A percentile compares a stretch with the other conserved stretches of the same genome.
Conservation (phyloP, 2,888 invertebrate genomes). For the Coenonympha arcania region DNA sequence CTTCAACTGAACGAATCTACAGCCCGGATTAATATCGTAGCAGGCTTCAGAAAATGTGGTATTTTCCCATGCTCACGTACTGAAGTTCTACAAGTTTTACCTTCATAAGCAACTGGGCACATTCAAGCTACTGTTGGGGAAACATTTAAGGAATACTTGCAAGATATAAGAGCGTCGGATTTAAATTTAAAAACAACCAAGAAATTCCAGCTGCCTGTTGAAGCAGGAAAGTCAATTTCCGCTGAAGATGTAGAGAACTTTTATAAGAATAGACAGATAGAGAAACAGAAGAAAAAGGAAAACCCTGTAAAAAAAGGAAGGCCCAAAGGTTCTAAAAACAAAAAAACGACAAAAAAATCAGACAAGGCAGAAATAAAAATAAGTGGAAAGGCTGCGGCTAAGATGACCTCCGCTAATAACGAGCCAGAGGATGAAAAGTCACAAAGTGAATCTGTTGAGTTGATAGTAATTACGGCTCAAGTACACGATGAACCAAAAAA, state of each 20-base stretch:
- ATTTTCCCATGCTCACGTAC: slow-evolving; percentile 22
- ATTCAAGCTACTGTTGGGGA: slow-evolving; percentile 21
- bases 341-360: too few species aligned
- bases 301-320: slow-evolving; percentile 3
- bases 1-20: slow-evolving; percentile 19
- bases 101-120: slow-evolving; percentile 21
- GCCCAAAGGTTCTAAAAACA: neutral
- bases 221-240: slow-evolving; percentile 24
- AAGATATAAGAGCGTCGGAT: slow-evolving; percentile 21
- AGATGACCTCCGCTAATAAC: too few species aligned
- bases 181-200: slow-evolving; percentile 18
- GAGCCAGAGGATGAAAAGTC: neutral
- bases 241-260: slow-evolving; percentile 24
- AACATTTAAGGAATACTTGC: slow-evolving; percentile 22
- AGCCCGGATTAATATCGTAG: slow-evolving; percentile 24
- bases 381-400: neutral
- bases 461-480: neutral
- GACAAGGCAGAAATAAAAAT: neutral
- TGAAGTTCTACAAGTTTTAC: slow-evolving; percentile 22
- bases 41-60: slow-evolving; percentile 27
- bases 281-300: slow-evolving; percentile 19
- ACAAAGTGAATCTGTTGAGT: neutral
- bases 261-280: slow-evolving; percentile 20
- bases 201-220: slow-evolving; percentile 26
- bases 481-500: neutral